Percentiles rank a stretch among this genome's conserved stretches.
phyloP scores from a whole-genome alignment of 1,140 invertebrate species.

The Drosophila pseudoobscura region DNA sequence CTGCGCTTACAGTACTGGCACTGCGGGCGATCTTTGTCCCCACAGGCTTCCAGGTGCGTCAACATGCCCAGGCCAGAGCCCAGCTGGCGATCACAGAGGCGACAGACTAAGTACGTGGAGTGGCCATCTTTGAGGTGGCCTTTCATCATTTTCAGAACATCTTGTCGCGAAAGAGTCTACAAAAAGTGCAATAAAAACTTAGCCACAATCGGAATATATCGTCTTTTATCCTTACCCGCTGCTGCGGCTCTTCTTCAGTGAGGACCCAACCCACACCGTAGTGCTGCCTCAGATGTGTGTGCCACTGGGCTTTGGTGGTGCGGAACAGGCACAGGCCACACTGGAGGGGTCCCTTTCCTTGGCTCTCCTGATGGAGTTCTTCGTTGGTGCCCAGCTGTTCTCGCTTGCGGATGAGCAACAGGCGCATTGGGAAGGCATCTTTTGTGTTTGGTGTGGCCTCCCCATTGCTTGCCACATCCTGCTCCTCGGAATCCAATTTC shows the following conservation, averaged over 20 bases:
- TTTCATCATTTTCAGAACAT: conserved; percentile 15
- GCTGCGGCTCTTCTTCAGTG: conserved; percentile 22
- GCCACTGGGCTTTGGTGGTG: conserved; percentile 33
- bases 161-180: too few relatives aligned
- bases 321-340: conserved; percentile 69
- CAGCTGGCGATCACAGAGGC: conserved; percentile 35
- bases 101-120: conserved; percentile 29
- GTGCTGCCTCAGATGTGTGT: conserved; percentile 52
- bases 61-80: conserved; percentile 38
- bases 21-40: conserved; percentile 17
- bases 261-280: conserved; percentile 72
- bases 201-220: too few relatives aligned
- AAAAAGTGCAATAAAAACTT: too few relatives aligned
- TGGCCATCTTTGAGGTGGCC: too few relatives aligned
- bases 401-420: conserved; percentile 62
- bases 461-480: not conserved
- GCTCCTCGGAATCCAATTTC: not conserved
- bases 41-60: conserved; percentile 40
- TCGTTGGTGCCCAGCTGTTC: conserved; percentile 62
- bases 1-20: conserved; percentile 10
- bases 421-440: conserved; percentile 5
- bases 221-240: not conserved
- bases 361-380: conserved; percentile 38
- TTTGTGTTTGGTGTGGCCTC: conserved; percentile 3
- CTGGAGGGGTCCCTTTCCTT: conserved; percentile 37